Evolutionary conservation across 2,888 invertebrate genomes (phyloP), one percentile per base, ranked within the genome.

Genomic region (Belgica antarctica): DNA sequence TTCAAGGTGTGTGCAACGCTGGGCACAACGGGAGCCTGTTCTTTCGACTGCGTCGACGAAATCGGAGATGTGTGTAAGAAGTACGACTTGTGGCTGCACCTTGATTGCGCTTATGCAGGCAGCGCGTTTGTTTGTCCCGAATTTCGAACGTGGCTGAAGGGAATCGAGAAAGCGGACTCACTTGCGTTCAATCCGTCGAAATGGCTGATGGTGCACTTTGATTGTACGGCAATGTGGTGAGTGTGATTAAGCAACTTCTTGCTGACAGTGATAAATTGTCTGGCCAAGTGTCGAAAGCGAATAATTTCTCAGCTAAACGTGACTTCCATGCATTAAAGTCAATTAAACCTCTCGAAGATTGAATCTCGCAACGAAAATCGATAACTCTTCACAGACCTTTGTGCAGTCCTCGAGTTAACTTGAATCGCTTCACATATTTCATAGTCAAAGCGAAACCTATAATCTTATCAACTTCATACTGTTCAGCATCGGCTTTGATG

Each of bases 181-280:
- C 89, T 98, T 73, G 97, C 96, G 1, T 98, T 98, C 80, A 99
- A 99, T 80, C 96, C 98, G 0, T 96, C 96, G 71, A 99, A 99
- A 80, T 98, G 98, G 95, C 81, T 99, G 78, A 93, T 99, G 95
- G 93, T 98, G 7, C 96, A 98, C 80, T 99, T 99, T 74, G 99
- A 99, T 80, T 99, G 98, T 77, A 97, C 98, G 0, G 96, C 96
- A 1, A 91, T 99, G 92, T 99, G 98, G 96, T 96, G 82, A 83
- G 83, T 75, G 1, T 52, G 52, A 52, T 52, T 52, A 8, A 27
- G 25, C 27, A 59, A 25, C 8, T 24, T 59, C 2, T 12, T 8
- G 59, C 10, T 52, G 17, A 52, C 22, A 17, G 22, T 7, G 52
- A 52, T 4, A 52, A 52, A 52, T 52, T n/a, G 52, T 12, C 15